Base-by-base conservation (phyloP, 2,797 vertebrate genomes). In the Hyperoplus lanceolatus region DNA sequence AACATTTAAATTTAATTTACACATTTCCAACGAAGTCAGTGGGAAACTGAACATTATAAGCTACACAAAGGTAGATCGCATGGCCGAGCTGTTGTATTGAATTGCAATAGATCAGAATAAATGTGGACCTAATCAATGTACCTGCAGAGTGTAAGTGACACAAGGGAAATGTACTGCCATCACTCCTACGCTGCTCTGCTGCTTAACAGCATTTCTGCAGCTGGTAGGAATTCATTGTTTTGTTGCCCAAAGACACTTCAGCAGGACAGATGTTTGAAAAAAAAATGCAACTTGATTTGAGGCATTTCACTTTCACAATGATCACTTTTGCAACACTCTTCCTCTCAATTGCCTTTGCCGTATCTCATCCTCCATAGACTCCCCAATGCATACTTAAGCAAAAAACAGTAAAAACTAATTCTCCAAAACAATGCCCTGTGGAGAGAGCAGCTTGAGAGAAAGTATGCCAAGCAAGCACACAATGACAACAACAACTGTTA, bases 401-500 rank as follows among this genome's bases (percentile, higher is more conserved):
- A 84, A 80, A 72, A 29, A 29, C 74, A 78, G 80, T 85, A 72
- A 82, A 78, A 82, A 83, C 67, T 60, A 46, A 85, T 88, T 80
- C 48, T 57, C 56, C 51, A 61, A 73, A 83, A 87, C 79, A 86
- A 74, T 77, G 64, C 48, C 14, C 36, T 45, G 75, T 66, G 46
- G 66, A 80, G 50, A 50, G 60, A 65, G 39, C 70, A 72, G 70
- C 60, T 51, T 50, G 38, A 48, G 65, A 83, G 59, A 54, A 38
- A 61, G 42, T 68, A 62, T 87, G 83, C 66, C 82, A 84, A 79
- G 62, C 48, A 65, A 69, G 46, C 69, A 50, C 63, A 77, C 54
- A 73, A 66, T 57, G 66, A 74, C 57, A 67, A 83, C 51, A 70
- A 62, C 1, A 51, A 70, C 70, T 63, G 41, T 58, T 71, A 50